phyloP scores from a whole-genome alignment of 2,888 invertebrate genomes.

The Drosophila paramelanica region DNA sequence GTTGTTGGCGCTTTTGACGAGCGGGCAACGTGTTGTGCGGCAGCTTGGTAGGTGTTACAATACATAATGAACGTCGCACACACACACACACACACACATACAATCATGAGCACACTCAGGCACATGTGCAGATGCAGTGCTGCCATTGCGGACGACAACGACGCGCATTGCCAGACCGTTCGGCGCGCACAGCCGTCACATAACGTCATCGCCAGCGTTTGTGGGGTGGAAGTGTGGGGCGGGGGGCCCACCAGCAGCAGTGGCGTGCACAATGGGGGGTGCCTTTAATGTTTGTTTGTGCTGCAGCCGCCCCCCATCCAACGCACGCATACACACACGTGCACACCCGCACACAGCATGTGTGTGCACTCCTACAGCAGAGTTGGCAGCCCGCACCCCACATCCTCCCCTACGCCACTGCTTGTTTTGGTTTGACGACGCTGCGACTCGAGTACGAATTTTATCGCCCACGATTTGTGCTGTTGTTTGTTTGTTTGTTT shows the following conservation, averaged over 20 bases:
- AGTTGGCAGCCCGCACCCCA: background rate
- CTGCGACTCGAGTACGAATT: conserved; percentile 62
- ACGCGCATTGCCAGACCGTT: conserved; percentile 70
- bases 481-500: conserved; percentile 59
- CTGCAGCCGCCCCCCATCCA: background rate
- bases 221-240: background rate
- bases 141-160: conserved; percentile 29
- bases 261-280: conserved; percentile 23
- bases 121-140: conserved; percentile 37
- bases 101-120: conserved; percentile 3
- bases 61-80: conserved; percentile 62
- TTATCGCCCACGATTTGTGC: conserved; percentile 73
- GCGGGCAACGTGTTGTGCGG: conserved; percentile 56
- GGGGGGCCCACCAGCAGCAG: conserved; percentile 6
- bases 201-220: conserved; percentile 65
- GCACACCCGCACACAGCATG: conserved; percentile 2
- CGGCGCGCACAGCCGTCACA: conserved; percentile 68
- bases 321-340: background rate
- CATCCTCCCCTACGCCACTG: conserved; percentile 18
- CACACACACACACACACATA: conserved; percentile 28
- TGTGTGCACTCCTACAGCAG: conserved; percentile 2
- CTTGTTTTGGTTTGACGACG: conserved; percentile 38
- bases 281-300: conserved; percentile 10
- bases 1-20: conserved; percentile 64
- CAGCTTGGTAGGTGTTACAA: conserved; percentile 73